A percentile compares a stretch with the other conserved stretches of the same genome.
phyloP scores from a whole-genome alignment of 2,113 vertebrate genomes.

The Clarias macrocephalus region DNA sequence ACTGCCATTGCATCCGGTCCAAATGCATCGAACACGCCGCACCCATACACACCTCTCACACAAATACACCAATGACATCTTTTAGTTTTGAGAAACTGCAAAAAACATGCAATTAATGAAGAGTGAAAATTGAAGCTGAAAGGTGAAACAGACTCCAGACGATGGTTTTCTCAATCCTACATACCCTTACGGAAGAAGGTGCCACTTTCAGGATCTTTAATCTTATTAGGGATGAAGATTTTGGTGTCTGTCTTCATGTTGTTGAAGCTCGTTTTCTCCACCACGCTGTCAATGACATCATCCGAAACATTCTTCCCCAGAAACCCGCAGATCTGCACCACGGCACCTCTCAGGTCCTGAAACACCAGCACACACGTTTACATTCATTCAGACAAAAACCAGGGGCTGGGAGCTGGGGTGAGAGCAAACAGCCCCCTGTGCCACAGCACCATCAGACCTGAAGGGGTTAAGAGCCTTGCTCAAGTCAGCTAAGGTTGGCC shows the following conservation, averaged over 20 bases:
- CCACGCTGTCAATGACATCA: constrained; percentile 59
- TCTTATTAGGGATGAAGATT: constrained; percentile 37
- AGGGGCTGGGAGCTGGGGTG: too few relatives aligned
- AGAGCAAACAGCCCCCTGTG: too few relatives aligned
- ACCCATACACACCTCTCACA: too few relatives aligned
- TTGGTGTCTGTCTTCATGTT: constrained; percentile 66
- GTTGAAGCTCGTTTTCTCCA: constrained; percentile 63
- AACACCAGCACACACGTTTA: neutral
- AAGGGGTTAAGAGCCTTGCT: too few relatives aligned
- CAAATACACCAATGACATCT: too few relatives aligned
- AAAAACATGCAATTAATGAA: too few relatives aligned
- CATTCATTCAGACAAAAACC: neutral
- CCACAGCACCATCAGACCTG: too few relatives aligned
- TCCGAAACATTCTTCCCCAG: constrained; percentile 64
- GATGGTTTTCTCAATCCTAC: neutral
- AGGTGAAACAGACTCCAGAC: neutral
- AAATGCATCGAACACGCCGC: too few relatives aligned
- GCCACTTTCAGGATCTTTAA: constrained; percentile 44
- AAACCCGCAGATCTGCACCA: constrained; percentile 68
- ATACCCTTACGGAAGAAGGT: constrained; percentile 61
- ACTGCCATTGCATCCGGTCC: too few relatives aligned
- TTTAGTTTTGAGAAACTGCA: too few relatives aligned
- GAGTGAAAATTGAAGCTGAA: too few relatives aligned
- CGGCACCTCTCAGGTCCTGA: constrained; percentile 63
- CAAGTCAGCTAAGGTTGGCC: too few relatives aligned